These are phyloP conservation scores for Drosophila setifemur DNA, from an alignment of 1,140 invertebrate genomes.

Conservation along the genomic window DNA sequence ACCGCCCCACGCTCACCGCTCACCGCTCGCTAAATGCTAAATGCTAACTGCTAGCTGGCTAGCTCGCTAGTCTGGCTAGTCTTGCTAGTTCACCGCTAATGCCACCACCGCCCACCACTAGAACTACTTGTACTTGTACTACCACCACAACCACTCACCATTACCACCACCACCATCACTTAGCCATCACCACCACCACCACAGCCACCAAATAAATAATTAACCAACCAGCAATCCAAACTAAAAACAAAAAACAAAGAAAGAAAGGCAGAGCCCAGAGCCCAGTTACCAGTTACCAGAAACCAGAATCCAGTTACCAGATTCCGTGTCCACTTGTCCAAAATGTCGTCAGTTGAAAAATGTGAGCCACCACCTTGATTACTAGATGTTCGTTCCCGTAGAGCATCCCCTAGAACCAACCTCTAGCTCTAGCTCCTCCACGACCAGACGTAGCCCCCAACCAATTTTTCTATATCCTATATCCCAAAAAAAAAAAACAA, in stretches of 20 bases:
- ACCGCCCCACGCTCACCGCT: constrained; percentile 20
- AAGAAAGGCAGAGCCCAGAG: constrained; percentile 27
- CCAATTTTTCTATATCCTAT: too few relatives aligned
- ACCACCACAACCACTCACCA: constrained; percentile 33
- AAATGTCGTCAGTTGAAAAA: constrained; percentile 66
- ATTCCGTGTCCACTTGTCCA: constrained; percentile 47
- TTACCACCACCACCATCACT: constrained; percentile 36
- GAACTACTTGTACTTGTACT: constrained; percentile 10
- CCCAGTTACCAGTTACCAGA: neutral
- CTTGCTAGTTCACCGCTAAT: constrained; percentile 44
- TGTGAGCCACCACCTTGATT: constrained; percentile 62
- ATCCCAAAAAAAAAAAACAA: too few relatives aligned
- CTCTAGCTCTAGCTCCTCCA: constrained; percentile 10
- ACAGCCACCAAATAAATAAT: constrained; percentile 5
- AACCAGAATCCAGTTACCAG: constrained; percentile 12
- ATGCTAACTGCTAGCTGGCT: constrained; percentile 23
- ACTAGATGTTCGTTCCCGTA: constrained; percentile 34
- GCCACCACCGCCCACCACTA: constrained; percentile 46
- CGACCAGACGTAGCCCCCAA: neutral
- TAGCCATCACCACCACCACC: constrained; percentile 11
- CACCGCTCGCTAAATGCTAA: constrained; percentile 4
- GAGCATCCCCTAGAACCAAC: constrained; percentile 34
- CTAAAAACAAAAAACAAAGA: constrained; percentile 24
- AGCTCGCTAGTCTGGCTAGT: constrained; percentile 7
- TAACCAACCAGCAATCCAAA: constrained; percentile 15